Base-by-base conservation (phyloP, 1,140 invertebrate genomes). In the Sitodiplosis mosellana region DNA sequence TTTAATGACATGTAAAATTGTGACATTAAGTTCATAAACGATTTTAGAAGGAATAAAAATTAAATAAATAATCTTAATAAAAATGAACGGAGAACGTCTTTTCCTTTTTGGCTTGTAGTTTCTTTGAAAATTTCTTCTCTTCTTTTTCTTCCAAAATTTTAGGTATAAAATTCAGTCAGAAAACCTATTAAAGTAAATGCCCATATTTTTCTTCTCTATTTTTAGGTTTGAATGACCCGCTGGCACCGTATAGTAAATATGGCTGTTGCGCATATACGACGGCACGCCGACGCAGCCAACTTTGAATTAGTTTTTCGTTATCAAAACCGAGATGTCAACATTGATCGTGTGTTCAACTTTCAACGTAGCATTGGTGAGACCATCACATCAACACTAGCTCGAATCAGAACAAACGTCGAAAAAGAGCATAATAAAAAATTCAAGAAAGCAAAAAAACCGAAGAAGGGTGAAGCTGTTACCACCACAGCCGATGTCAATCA, bases 261-360 rank as follows among this genome's bases (percentile, higher is more conserved):
- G 68, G 59, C 70, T 19, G 69, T 70, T 51, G 74, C 69, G 2
- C 69, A 71, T 53, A 53, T 76, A 15, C 58, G 68, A n/a, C 63
- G 69, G 50, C 54, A 60, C 1, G 53, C 61, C 14, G 59, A 61
- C 2, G 57, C 49, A 5, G 59, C 68, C 0, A 57, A 60, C 0
- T 66, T 75, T 34, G 53, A 71, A 27, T 61, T 77, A 7, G 59
- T 60, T 1, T 73, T 77, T 54, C 64, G 66, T 15, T 75, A 69
- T 50, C 51, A 59, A 0, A 64, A 74, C 53, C n/a, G 58, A n/a
- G 50, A 56, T 0, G 43, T 67, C 1, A 61, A 61, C 0, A 21
- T 77, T 1, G 64, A 73, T 48, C 65, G 74, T 38, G 70, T 77
- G 45, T 84, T 81, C 51, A 83, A 81, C 60, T 80, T 85, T 46